phyloP scores from a whole-genome alignment of 2,888 invertebrate genomes.

The Amphipyra tragopoginis region DNA sequence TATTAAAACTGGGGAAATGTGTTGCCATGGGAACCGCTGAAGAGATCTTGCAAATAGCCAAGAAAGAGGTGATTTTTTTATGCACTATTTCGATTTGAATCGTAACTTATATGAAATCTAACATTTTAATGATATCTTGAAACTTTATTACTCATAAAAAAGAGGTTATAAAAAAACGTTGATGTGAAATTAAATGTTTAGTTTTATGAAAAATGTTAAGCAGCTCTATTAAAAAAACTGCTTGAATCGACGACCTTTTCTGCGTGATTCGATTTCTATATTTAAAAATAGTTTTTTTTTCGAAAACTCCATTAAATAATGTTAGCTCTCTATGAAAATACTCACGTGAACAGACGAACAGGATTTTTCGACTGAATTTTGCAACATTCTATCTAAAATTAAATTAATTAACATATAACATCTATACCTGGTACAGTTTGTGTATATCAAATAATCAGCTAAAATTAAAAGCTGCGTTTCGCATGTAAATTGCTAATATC shows the following conservation, averaged over 20 bases:
- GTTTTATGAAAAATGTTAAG: too few species aligned
- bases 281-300: neutral
- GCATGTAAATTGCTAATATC: constrained; percentile 38
- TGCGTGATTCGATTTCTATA: too few species aligned
- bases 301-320: neutral
- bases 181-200: too few species aligned
- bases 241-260: too few species aligned
- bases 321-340: too few species aligned
- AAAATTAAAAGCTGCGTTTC: constrained; percentile 58
- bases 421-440: constrained; percentile 47
- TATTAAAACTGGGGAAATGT: constrained; percentile 20
- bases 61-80: too few species aligned
- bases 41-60: neutral
- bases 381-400: constrained; percentile 15
- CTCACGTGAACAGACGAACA: neutral
- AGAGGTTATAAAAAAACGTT: too few species aligned
- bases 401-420: constrained; percentile 21
- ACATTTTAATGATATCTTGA: too few species aligned
- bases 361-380: constrained; percentile 4
- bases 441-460: constrained; percentile 52
- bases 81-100: too few species aligned
- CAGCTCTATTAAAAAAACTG: too few species aligned
- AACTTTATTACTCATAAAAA: too few species aligned
- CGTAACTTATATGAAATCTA: too few species aligned
- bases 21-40: constrained; percentile 18